These are phyloP conservation scores for Pyrrhia umbra DNA, from an alignment of 2,888 invertebrate genomes.

Conservation along the genomic window DNA sequence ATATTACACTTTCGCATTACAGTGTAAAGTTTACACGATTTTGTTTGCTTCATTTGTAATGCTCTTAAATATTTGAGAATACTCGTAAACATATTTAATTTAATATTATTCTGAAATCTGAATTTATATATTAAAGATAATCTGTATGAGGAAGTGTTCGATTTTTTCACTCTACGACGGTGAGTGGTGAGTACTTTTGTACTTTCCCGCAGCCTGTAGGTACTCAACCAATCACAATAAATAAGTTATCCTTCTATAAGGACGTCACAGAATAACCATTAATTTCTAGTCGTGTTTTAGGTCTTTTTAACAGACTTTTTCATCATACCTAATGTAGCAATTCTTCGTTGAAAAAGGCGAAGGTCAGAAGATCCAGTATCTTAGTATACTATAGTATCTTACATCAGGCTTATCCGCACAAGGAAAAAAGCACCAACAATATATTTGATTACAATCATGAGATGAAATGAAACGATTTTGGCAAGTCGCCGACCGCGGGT, in stretches of 20 bases:
- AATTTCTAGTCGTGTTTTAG: no score
- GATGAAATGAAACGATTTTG: conserved; percentile 54
- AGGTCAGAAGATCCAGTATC: conserved; percentile 23
- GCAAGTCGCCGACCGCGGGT: conserved; percentile 41
- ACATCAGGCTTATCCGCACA: conserved; percentile 30
- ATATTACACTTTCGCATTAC: conserved; percentile 6
- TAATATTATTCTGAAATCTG: no score
- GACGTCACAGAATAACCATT: no score
- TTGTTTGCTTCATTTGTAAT: conserved; percentile 7
- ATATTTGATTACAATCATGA: conserved; percentile 55
- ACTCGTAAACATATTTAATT: conserved; percentile 9
- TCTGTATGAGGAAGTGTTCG: no score
- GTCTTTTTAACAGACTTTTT: no score
- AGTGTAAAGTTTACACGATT: conserved; percentile 15
- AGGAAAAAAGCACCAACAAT: conserved; percentile 47
- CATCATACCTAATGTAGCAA: background rate
- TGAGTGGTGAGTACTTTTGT: no score
- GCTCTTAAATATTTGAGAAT: conserved; percentile 16
- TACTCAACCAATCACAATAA: no score
- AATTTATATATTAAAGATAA: no score
- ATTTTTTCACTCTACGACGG: no score
- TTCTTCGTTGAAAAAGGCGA: conserved; percentile 2
- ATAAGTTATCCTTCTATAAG: no score
- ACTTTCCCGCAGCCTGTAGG: no score
- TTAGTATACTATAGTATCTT: conserved; percentile 31